Evolutionary conservation across 2,888 invertebrate genomes (phyloP).

Genomic region (Spatulosminthurus flaviceps): DNA sequence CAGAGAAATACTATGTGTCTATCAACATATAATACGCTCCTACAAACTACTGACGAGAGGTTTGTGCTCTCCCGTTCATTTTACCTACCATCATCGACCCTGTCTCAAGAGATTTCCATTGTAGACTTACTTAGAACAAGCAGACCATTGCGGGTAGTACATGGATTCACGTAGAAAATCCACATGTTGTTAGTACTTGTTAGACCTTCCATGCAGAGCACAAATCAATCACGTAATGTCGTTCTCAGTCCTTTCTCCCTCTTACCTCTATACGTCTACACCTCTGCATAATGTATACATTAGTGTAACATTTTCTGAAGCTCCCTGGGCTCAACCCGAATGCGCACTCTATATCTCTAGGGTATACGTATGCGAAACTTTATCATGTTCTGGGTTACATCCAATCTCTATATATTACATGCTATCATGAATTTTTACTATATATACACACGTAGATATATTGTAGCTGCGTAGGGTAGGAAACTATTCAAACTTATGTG

Average conservation of each 20-base stretch:
- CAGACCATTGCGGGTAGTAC: constrained; percentile 5
- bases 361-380: no score
- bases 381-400: no score
- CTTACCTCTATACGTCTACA: constrained; percentile 36
- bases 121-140: constrained; percentile 27
- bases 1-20: no score
- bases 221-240: constrained; percentile 46
- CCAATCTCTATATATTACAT: no score
- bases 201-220: constrained; percentile 45
- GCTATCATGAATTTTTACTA: no score
- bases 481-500: no score
- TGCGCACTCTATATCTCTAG: background rate
- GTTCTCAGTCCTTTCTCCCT: constrained; percentile 41
- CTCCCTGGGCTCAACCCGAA: constrained; percentile 3
- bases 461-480: no score
- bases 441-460: no score
- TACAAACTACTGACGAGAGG: background rate
- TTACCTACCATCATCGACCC: constrained; percentile 42
- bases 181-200: constrained; percentile 15
- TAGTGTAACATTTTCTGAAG: constrained; percentile 33
- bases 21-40: no score
- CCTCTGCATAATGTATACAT: constrained; percentile 46
- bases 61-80: constrained; percentile 15
- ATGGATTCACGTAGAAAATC: background rate
- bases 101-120: constrained; percentile 40